Evolutionary conservation across 2,888 invertebrate genomes (phyloP), one percentile per base, ranked within the genome.

Genomic region (Deilephila porcellus): DNA sequence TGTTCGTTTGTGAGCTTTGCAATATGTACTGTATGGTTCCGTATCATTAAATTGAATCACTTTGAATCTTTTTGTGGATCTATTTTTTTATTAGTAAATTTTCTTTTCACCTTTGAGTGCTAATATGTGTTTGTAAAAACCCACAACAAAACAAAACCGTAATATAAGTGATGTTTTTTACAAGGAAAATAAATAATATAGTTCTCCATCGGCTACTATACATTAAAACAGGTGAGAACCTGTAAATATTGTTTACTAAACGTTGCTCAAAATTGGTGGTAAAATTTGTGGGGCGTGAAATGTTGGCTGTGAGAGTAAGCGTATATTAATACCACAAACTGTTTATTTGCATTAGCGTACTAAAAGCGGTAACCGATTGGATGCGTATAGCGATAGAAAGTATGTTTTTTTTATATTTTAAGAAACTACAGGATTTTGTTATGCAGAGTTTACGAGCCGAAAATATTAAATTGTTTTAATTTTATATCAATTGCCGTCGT

Each of bases 241-340:
- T 56, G n/a, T 45, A 56, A 56, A 56, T n/a, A 56, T 56, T 56
- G 56, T n/a, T 19, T n/a, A 56, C 56, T 56, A 29, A 56, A 29
- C 56, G 19, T 70, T 53, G 34, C 20, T 14, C 4, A 34, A 20
- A 45, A 3, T 17, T 45, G 25, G 7, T 37, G 0, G n/a, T 64
- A 64, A 37, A 34, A 20, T 72, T 37, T 64, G 59, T 73, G 59
- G 37, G 67, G 72, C 45, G 72, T 64, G 72, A 73, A 59, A 67
- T 73, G 67, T 67, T 37, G 29, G 6, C 14, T n/a, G 34, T 29
- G 63, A 59, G 25, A 59, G 63, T 25, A 34, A 45, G 25, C 67
- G 67, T 17, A 52, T 29, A 67, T 67, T 45, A 52, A 1, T 20
- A 25, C 25, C 4, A 45, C 52, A 67, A 25, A 52, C 14, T 37